Evolutionary conservation across 2,797 vertebrate genomes (phyloP), one percentile per base, ranked within the genome.

Genomic region (Eidolon dupreanum): DNA sequence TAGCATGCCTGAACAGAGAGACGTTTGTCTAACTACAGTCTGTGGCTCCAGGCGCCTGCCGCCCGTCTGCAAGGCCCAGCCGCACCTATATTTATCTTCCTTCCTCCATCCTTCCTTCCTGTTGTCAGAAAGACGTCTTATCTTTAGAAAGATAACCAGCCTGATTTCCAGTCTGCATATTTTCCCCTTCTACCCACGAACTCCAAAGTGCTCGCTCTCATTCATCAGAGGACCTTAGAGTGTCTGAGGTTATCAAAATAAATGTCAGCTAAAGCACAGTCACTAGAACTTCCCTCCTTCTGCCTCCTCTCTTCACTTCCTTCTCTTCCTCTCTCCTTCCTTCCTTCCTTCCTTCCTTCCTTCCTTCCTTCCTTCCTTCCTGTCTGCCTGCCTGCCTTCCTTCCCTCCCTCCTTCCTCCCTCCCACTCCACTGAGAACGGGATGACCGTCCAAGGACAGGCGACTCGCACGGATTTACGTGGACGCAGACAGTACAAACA

Each of bases 401-500:
- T 24, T 16, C 66, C 28, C 8, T 3, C 17, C 28, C 11, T 6
- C 10, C n/a, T 3, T 9, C 89, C 17, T 7, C 20, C 19, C 90
- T 26, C 11, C 82, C 68, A 7, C 20, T 4, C 20, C 4, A 2
- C 43, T 2, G 36, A 19, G 74, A 49, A 1, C 41, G 8, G 43
- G 38, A 16, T 3, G 33, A 24, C 68, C 0, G 57, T 8, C 22
- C 43, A 6, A 2, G 8, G 1, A 33, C 26, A 11, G 81, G 51
- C 15, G 38, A 26, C 65, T 2, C 5, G 4, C 26, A 8, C 0
- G 2, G 36, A 3, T 1, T 5, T 19, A 1, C 0, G 26, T 0
- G 22, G 20, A 38, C 0, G 13, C 2, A 7, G 46, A 3, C 4
- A 13, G 55, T 0, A 11, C 74, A 7, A 5, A 41, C 53, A 7